These are phyloP conservation scores for Drosophila pseudotalamancana DNA, from an alignment of 2,888 invertebrate species.

Conservation along the genomic window DNA sequence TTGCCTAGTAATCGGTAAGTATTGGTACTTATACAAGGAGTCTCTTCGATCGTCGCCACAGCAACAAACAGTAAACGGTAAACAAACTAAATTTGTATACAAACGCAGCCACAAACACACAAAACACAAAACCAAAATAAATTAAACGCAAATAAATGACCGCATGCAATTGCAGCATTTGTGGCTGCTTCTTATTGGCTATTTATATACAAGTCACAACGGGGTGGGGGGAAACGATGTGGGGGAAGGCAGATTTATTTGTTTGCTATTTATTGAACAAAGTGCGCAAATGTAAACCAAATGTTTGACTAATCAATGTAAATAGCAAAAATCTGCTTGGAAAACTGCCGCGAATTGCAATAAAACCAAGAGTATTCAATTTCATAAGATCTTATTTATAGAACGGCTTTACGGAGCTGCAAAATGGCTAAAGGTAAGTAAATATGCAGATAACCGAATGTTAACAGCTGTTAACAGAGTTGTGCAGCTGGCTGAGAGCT, in stretches of 20 bases:
- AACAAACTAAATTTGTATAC: conserved; percentile 46
- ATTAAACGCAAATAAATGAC: conserved; percentile 25
- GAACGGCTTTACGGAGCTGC: background rate
- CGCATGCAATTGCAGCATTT: conserved; percentile 30
- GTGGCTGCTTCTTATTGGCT: conserved; percentile 20
- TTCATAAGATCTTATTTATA: conserved; percentile 12
- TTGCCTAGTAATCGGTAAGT: conserved; percentile 23
- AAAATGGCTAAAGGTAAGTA: background rate
- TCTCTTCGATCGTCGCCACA: conserved; percentile 39
- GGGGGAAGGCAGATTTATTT: background rate
- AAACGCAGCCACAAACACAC: conserved; percentile 31
- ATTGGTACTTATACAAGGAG: conserved; percentile 16
- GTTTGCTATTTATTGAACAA: conserved; percentile 15
- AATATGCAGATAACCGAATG: conserved; percentile 19
- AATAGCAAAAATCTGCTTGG: background rate
- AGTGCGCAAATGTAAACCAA: background rate
- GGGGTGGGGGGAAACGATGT: background rate
- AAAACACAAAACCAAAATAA: conserved; percentile 38
- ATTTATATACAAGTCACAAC: conserved; percentile 20
- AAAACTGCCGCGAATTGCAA: conserved; percentile 2
- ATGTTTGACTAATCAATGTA: conserved; percentile 13
- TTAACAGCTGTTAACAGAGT: conserved; percentile 4
- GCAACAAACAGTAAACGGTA: conserved; percentile 40
- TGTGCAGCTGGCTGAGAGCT: conserved; percentile 6
- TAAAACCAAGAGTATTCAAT: background rate